Conservation (phyloP, 2,113 vertebrate genomes). For the Nothoprocta pentlandii region DNA sequence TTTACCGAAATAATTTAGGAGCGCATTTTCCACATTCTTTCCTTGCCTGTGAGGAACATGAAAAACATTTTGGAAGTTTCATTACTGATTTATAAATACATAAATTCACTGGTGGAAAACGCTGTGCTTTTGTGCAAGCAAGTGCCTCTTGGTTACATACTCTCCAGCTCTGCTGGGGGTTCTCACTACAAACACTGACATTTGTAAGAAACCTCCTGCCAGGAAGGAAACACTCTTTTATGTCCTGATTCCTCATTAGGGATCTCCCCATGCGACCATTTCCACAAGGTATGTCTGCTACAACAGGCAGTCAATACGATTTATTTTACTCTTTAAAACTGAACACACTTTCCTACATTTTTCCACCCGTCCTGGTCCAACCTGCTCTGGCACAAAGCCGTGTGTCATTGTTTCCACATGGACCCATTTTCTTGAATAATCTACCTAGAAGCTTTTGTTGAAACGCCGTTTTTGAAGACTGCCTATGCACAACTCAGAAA, state of each 20-base stretch:
- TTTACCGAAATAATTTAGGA: neutral
- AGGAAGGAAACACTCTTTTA: neutral
- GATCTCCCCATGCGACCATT: neutral
- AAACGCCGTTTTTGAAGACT: slow-evolving; percentile 3
- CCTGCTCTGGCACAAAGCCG: neutral
- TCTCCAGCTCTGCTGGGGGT: neutral
- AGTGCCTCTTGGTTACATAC: neutral
- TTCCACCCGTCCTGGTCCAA: slow-evolving; percentile 19
- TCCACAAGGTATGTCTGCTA: slow-evolving; percentile 9
- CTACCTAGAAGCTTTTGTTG: slow-evolving; percentile 25
- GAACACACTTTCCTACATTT: slow-evolving; percentile 28
- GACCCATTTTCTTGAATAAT: neutral
- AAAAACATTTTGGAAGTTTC: neutral
- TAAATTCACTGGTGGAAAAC: neutral
- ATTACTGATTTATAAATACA: neutral
- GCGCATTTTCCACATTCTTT: neutral
- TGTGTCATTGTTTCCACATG: neutral
- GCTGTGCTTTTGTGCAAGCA: neutral
- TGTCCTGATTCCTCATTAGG: neutral
- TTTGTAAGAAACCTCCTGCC: neutral
- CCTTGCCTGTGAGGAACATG: neutral
- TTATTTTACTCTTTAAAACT: neutral
- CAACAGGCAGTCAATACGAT: neutral
- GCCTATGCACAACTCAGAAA: neutral
- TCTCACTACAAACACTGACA: neutral